A percentile compares a stretch with the other conserved stretches of the same genome.
Evolutionary conservation across 2,113 vertebrate species (phyloP).

Genomic region (Ictidomys tridecemlineatus): DNA sequence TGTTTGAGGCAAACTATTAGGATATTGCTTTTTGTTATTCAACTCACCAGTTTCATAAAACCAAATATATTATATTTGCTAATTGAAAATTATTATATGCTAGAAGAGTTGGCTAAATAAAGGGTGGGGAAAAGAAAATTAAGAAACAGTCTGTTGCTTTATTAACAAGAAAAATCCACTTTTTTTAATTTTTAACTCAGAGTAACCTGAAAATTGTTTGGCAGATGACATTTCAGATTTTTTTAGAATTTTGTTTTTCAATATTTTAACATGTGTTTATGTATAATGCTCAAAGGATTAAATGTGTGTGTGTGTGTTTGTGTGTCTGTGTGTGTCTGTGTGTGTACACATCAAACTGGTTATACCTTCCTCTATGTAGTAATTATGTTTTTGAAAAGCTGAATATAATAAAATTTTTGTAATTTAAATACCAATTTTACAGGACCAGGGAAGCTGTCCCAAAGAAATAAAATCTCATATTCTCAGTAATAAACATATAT

Average conservation of each 20-base stretch:
- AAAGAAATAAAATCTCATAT: not conserved
- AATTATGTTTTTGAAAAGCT: conserved; percentile 12
- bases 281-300: not conserved
- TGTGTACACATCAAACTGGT: not conserved
- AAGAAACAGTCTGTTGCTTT: not conserved
- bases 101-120: not conserved
- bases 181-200: not conserved
- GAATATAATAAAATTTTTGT: not conserved
- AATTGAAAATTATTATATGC: not conserved
- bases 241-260: not conserved
- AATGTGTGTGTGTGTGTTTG: not conserved
- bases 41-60: not conserved
- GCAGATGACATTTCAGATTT: not conserved
- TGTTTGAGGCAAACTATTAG: not conserved
- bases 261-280: not conserved
- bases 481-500: not conserved
- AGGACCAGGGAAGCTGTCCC: not conserved
- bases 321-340: not conserved
- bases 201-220: not conserved
- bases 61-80: not conserved
- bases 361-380: conserved; percentile 13
- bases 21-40: not conserved
- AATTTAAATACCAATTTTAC: not conserved
- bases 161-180: not conserved
- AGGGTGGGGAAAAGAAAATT: not conserved